Conservation (phyloP, 2,888 invertebrate species). For the Brenthis ino region DNA sequence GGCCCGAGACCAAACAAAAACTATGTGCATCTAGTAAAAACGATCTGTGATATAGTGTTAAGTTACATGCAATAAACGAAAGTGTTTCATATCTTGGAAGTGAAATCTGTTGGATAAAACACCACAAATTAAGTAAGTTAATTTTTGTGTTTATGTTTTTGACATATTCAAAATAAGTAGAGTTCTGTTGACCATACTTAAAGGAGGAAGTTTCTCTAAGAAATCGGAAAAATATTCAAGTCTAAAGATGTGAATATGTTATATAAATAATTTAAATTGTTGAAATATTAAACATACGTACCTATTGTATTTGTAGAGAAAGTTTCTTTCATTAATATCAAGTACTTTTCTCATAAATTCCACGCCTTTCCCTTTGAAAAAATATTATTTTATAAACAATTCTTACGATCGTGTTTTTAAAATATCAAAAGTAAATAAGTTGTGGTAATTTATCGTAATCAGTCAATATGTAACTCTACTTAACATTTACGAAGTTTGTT, state of each 20-base stretch:
- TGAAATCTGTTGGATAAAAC: slow-evolving; percentile 24
- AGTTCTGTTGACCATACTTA: not conserved
- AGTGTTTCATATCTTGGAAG: slow-evolving; percentile 40
- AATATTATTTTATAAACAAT: not conserved
- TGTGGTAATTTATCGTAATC: slow-evolving; percentile 6
- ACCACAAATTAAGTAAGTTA: slow-evolving; percentile 24
- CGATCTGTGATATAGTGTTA: slow-evolving; percentile 78
- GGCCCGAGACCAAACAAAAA: slow-evolving; percentile 48
- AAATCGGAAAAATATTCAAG: no score
- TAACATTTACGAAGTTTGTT: slow-evolving; percentile 18
- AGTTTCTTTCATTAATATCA: slow-evolving; percentile 23
- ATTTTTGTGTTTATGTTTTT: slow-evolving; percentile 22
- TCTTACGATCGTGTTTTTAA: not conserved
- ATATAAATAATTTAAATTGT: not conserved
- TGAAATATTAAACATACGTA: not conserved
- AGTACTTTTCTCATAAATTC: slow-evolving; percentile 12
- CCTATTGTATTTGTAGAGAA: slow-evolving; percentile 32
- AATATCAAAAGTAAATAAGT: not conserved
- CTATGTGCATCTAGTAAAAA: slow-evolving; percentile 68
- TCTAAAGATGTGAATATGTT: not conserved
- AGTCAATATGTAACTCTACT: not conserved
- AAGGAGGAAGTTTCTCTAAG: not conserved
- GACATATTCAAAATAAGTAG: not conserved
- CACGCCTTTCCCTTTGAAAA: slow-evolving; percentile 3
- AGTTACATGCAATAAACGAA: slow-evolving; percentile 55